phyloP scores from a whole-genome alignment of 2,888 invertebrate species.

The Incurvaria masculella region DNA sequence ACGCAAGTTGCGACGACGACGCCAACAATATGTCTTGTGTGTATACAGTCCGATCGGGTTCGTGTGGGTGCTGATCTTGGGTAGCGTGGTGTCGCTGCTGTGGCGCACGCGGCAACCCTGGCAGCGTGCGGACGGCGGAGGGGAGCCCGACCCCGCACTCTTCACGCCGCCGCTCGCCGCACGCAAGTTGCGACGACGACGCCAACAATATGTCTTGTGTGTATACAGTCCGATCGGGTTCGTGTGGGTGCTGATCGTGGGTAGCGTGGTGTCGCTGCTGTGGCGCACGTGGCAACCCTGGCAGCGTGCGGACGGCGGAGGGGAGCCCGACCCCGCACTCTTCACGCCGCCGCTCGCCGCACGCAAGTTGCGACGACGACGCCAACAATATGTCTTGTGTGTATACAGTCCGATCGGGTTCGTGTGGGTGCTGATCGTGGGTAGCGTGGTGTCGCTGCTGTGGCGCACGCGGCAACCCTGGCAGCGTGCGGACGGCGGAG shows the following conservation, averaged over 20 bases:
- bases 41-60: neutral
- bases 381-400: too few relatives aligned
- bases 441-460: neutral
- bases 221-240: neutral
- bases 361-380: slow-evolving; percentile 17
- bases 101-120: neutral
- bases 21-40: too few relatives aligned
- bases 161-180: slow-evolving; percentile 1
- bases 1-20: slow-evolving; percentile 17
- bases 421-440: neutral
- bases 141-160: neutral
- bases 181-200: slow-evolving; percentile 17
- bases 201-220: too few relatives aligned
- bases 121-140: neutral
- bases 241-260: neutral
- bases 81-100: neutral
- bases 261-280: neutral
- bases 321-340: neutral
- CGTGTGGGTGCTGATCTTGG: neutral
- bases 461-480: neutral
- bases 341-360: slow-evolving; percentile 1
- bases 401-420: neutral
- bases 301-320: neutral
- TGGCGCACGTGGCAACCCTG: neutral
- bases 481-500: neutral